Base-by-base conservation (phyloP, 2,888 invertebrate species). In the Steinernema hermaphroditum region DNA sequence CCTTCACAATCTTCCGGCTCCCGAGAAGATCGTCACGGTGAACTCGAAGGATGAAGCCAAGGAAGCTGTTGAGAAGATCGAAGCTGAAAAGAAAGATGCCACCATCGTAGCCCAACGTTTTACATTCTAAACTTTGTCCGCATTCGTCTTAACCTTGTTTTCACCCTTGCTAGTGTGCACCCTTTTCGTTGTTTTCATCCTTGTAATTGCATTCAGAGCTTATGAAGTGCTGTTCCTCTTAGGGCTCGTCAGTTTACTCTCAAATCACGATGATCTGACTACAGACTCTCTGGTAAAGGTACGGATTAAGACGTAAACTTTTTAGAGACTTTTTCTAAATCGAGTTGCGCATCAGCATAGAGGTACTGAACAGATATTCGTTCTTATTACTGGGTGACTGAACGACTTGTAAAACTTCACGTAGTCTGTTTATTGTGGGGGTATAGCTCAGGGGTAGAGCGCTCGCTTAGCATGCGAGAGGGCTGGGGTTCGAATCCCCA, bases 381-480 rank as follows among this genome's bases (percentile, higher is more conserved):
- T 41, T 9, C 9, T 41, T 8, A 41, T 41, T 9, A 41, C 9
- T 14, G 14, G 8, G 41, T 41, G 8, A 8, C 41, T 9, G 14
- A 41, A 41, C 9, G 14, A 9, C 14, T 41, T 41, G 41, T 14
- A 46, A 46, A n/a, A n/a, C n/a, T n/a, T n/a, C n/a, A n/a, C n/a
- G n/a, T n/a, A n/a, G n/a, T n/a, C n/a, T n/a, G n/a, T n/a, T n/a
- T n/a, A n/a, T n/a, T 46, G 19, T 46, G 46, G 46, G 46, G 6
- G 34, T 32, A 69, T 44, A 27, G 49, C 69, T 46, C 27, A 46
- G 22, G 68, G 68, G 34, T 49, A 71, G 43, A 70, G 29, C 71
- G 71, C 71, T 71, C 71, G 71, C 71, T 71, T 71, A 68, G 71
- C 71, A 71, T 71, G 71, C 68, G 68, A 68, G 68, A 68, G 34